Evolutionary conservation across 2,797 vertebrate species (phyloP), one percentile per base, ranked within the genome.

Genomic region (Kryptopterus vitreolus): DNA sequence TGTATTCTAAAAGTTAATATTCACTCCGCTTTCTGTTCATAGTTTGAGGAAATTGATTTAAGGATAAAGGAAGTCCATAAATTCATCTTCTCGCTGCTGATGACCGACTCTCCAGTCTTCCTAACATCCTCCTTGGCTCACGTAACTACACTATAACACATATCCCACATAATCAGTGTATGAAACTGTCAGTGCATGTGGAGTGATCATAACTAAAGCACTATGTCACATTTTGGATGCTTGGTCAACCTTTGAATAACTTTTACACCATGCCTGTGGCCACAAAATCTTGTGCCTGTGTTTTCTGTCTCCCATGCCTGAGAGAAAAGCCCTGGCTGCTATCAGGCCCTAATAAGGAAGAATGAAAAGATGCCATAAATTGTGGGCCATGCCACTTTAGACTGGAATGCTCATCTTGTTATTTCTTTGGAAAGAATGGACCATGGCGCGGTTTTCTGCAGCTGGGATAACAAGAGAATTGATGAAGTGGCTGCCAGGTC

Each of bases 391-490:
- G 88, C 89, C 88, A 90, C 89, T 90, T 89, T 88, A 86, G 82
- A 81, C 85, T 88, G 89, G 89, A 92, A 92, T 92, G 90, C 90
- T 92, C 90, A 90, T 91, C 87, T 84, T 91, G 90, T 91, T 89
- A 86, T 91, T 89, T 87, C 91, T 91, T 87, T 82, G 83, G 87
- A 91, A 88, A 88, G 86, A 63, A 72, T 52, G 71, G 53, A 90
- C 90, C 90, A 86, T 91, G 88, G 66, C 87, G 91, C n/a, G 90
- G 90, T 90, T 85, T 79, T 50, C 84, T 88, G 88, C 92, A 93
- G 91, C 91, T 92, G 93, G 89, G 88, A 91, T 89, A 92, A 92
- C 91, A 91, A 89, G 85, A 89, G 86, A 86, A 90, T 88, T 89
- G 89, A 90, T 89, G 87, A 87, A 89, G 83, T 61, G 82, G 87